Evolutionary conservation across 1,140 invertebrate species (phyloP).

Genomic region (Coptotermes formosanus): DNA sequence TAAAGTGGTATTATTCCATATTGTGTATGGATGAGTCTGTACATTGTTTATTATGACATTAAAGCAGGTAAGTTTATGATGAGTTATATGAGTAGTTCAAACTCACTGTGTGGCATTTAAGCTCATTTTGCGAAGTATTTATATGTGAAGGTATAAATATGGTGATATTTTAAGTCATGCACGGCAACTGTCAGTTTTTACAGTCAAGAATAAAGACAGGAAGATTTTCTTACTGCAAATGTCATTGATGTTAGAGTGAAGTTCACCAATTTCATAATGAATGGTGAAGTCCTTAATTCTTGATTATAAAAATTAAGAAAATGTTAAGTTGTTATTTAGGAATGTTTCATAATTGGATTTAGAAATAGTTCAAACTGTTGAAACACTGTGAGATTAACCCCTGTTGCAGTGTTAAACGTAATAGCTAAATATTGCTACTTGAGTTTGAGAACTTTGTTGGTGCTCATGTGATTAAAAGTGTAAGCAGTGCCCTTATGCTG

Average conservation of each 20-base stretch:
- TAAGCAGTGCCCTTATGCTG: background rate
- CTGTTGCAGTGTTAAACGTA: background rate
- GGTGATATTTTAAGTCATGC: slow-evolving; percentile 1
- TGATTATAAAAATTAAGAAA: slow-evolving; percentile 15
- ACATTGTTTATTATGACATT: background rate
- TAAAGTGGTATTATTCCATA: background rate
- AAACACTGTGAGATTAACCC: background rate
- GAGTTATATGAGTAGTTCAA: background rate
- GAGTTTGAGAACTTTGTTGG: background rate
- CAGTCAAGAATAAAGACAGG: background rate
- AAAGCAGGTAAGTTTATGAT: background rate
- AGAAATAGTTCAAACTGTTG: background rate
- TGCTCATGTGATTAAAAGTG: background rate
- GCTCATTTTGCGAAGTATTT: background rate
- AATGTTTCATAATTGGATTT: background rate
- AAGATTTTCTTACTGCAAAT: background rate
- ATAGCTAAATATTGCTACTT: background rate
- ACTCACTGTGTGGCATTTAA: background rate
- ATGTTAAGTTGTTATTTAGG: slow-evolving; percentile 8
- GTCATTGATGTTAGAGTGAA: background rate
- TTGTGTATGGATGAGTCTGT: slow-evolving; percentile 15
- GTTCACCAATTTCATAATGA: background rate
- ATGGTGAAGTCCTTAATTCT: background rate
- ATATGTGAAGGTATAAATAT: background rate
- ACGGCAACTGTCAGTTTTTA: background rate